These are phyloP conservation scores for Notoglanidium macrostoma DNA, from an alignment of 2,797 vertebrate genomes.

Conservation along the genomic window DNA sequence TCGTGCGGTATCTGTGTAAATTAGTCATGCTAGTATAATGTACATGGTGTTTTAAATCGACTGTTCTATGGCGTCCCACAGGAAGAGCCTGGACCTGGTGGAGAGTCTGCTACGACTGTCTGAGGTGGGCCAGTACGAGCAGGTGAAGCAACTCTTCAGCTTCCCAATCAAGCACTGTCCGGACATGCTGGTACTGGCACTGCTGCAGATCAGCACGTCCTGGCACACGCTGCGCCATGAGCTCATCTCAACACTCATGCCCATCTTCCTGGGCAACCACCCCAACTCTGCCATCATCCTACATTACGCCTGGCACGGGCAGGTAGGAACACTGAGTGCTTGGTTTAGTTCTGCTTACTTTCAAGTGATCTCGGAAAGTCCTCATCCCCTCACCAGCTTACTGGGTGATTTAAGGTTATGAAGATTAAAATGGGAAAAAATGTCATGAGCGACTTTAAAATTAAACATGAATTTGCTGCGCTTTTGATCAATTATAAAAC, in stretches of 20 bases:
- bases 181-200: constrained; percentile 96
- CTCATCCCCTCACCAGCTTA: background rate
- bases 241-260: constrained; percentile 99
- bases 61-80: constrained; percentile 61
- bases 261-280: constrained; percentile 98
- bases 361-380: background rate
- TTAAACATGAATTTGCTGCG: background rate
- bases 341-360: background rate
- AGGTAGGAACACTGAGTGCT: constrained; percentile 75
- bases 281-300: constrained; percentile 99
- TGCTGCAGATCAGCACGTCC: constrained; percentile 96
- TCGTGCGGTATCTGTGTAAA: background rate
- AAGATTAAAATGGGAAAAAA: background rate
- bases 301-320: constrained; percentile 99
- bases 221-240: constrained; percentile 98
- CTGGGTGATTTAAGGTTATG: background rate
- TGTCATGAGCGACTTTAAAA: background rate
- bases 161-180: constrained; percentile 99
- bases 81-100: constrained; percentile 99
- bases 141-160: constrained; percentile 98
- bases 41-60: background rate
- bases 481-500: background rate
- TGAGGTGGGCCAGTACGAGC: constrained; percentile 97
- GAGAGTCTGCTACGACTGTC: constrained; percentile 92
- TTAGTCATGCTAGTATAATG: background rate